Conservation (phyloP, 2,797 vertebrate genomes). For the Bradypodion pumilum region DNA sequence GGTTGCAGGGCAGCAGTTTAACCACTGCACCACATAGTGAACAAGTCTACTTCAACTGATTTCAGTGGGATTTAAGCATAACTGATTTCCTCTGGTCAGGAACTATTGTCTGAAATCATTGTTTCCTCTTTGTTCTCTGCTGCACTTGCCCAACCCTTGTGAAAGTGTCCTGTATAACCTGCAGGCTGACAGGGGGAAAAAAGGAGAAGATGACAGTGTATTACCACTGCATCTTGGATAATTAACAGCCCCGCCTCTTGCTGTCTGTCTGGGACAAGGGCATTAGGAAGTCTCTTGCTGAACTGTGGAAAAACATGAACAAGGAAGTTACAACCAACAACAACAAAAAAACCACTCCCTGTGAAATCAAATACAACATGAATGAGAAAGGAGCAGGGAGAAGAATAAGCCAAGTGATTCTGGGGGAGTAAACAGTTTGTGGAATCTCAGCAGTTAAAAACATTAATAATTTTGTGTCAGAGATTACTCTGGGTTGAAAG, state of each 20-base stretch:
- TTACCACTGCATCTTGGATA: not conserved
- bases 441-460: conserved; percentile 35
- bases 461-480: too few species aligned
- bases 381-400: not conserved
- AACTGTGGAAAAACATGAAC: conserved; percentile 46
- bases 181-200: too few species aligned
- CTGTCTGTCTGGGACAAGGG: not conserved
- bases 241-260: not conserved
- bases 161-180: too few species aligned
- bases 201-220: not conserved
- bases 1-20: too few species aligned
- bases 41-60: too few species aligned
- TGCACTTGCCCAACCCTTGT: not conserved
- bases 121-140: not conserved
- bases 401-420: conserved; percentile 34
- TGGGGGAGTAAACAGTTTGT: conserved; percentile 46
- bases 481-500: too few species aligned
- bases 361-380: conserved; percentile 49
- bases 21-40: too few species aligned
- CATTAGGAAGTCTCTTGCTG: conserved; percentile 54
- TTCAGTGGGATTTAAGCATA: too few species aligned
- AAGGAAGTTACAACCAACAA: conserved; percentile 40
- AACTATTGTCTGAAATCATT: not conserved
- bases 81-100: not conserved
- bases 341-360: conserved; percentile 50